Conservation (phyloP, 1,140 invertebrate genomes). For the Conus betulinus region DNA sequence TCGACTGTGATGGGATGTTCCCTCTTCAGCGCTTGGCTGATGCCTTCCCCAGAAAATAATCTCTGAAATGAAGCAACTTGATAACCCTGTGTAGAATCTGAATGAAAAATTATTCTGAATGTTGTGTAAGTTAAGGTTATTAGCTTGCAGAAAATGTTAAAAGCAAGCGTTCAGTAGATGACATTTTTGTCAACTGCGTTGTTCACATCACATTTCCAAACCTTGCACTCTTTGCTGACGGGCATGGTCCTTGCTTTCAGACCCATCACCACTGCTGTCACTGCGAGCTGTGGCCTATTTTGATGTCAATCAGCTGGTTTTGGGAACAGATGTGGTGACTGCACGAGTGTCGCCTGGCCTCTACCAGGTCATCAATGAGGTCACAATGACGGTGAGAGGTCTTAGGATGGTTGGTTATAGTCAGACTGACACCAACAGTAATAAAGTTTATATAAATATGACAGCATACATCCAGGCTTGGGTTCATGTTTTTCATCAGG, state of each 20-base stretch:
- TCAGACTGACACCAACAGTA: no score
- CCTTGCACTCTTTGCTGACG: background rate
- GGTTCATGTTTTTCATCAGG: no score
- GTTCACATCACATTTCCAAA: background rate
- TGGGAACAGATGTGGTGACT: slow-evolving; percentile 33
- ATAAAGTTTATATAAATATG: no score
- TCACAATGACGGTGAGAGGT: slow-evolving; percentile 34
- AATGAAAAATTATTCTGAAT: no score
- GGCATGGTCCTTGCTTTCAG: slow-evolving; percentile 9
- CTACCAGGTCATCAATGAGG: slow-evolving; percentile 40
- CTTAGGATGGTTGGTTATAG: no score
- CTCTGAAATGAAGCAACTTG: no score
- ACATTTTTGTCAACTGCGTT: background rate
- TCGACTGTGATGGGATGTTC: no score
- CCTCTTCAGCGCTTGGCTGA: no score
- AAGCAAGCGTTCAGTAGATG: background rate
- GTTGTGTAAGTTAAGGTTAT: background rate
- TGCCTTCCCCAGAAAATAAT: no score
- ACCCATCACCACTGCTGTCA: slow-evolving; percentile 36
- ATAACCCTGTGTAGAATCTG: no score
- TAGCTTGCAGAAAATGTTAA: background rate
- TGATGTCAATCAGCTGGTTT: slow-evolving; percentile 41
- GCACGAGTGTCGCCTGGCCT: slow-evolving; percentile 31
- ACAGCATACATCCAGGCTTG: no score
- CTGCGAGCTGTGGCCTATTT: slow-evolving; percentile 46